Conservation (phyloP, 35 echinoderm and acorn worm species). For the Eucidaris tribuloides region DNA sequence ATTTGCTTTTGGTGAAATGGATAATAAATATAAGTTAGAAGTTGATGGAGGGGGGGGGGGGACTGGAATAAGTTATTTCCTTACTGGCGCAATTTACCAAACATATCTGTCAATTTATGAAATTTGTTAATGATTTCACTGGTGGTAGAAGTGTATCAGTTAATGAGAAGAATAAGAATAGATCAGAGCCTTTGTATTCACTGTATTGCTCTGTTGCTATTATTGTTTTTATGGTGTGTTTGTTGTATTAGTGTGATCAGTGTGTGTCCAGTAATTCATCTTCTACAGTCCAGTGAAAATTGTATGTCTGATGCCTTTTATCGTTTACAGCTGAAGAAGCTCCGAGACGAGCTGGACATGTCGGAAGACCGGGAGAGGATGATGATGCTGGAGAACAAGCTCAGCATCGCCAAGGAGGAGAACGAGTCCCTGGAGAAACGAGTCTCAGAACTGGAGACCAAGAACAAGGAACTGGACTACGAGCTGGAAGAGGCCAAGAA, state of each 20-base stretch:
- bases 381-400: constrained; percentile 52
- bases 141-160: no score
- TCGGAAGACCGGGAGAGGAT: constrained; percentile 40
- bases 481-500: constrained; percentile 42
- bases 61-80: no score
- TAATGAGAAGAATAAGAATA: no score
- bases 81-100: no score
- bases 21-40: no score
- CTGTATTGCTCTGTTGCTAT: not conserved
- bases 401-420: constrained; percentile 79
- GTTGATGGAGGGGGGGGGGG: no score
- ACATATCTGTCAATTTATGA: no score
- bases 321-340: constrained; percentile 27
- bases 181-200: no score
- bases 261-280: not conserved
- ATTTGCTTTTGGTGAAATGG: no score
- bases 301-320: not conserved
- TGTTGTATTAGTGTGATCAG: not conserved
- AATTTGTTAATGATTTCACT: no score
- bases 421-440: constrained; percentile 50
- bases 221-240: not conserved
- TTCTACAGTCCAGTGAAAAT: not conserved
- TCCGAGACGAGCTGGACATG: constrained; percentile 19
- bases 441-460: constrained; percentile 48
- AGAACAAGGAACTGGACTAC: constrained; percentile 32